Base-by-base conservation (phyloP, 2,888 invertebrate species). In the Cryptophagus acutangulus region DNA sequence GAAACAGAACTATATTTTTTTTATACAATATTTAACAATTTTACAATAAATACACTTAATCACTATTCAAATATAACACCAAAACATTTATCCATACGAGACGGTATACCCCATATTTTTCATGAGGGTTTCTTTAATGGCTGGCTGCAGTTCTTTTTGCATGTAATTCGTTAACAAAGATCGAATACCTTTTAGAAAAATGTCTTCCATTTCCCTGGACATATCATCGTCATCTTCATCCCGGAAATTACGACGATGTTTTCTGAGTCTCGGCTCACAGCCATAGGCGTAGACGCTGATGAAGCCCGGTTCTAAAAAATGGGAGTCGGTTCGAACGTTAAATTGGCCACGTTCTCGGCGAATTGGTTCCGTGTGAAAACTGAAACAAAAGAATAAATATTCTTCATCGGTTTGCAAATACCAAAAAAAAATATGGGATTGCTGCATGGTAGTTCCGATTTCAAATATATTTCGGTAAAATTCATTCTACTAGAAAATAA, bases 201-300 rank as follows among this genome's bases (percentile, higher is more conserved):
- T 81, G 52, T 87, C 86, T 60, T 89, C 89, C 81, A 89, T 84
- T 70, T 89, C 88, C 34, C 79, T 75, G 1, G 84, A 81, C 48
- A 87, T 75, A 51, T 82, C 81, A 51, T 81, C 81, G 2, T 74
- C 73, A 40, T 79, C 77, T 43, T 65, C 62, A 2, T 61, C 59
- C 20, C 52, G 42, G 29, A 58, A 56, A 12, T 57, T 57, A 10
- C 66, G 51, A 24, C 64, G 47, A 43, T 66, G 63, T 41, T 65
- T 57, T 26, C 62, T 57, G 6, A 66, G 49, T 36, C 50, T 49
- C 1, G 67, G 79, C 56, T 84, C 82, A 57, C 88, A 89, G 0
- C 87, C 87, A 49, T 87, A 87, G 0, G 88, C 88, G 58, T 88
- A 88, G 0, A 89, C 87, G 30, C 87, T 87, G 20, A 87, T 84